These are phyloP conservation scores for Helicoverpa assulta DNA, from an alignment of 2,888 invertebrate species.

Conservation along the genomic window DNA sequence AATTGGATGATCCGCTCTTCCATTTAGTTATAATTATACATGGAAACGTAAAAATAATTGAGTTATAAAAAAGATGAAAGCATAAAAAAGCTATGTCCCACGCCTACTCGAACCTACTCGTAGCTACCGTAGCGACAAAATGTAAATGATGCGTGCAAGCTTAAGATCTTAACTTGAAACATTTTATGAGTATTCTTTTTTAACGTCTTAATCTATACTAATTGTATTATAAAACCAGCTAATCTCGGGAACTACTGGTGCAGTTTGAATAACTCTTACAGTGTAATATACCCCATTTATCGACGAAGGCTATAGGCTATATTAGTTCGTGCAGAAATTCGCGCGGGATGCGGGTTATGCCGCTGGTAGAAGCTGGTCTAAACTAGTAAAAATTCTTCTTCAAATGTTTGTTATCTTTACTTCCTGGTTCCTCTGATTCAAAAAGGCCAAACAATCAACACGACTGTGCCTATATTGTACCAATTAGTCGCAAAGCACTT, in stretches of 20 bases:
- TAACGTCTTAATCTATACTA: too few relatives aligned
- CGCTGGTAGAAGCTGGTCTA: too few relatives aligned
- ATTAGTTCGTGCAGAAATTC: too few relatives aligned
- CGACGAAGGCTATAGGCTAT: too few relatives aligned
- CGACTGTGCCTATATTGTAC: slow-evolving; percentile 22
- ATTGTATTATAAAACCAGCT: too few relatives aligned
- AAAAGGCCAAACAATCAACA: slow-evolving; percentile 48
- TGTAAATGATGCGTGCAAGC: slow-evolving; percentile 53
- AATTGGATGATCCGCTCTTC: slow-evolving; percentile 36
- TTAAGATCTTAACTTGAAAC: slow-evolving; percentile 37
- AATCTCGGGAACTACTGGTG: too few relatives aligned
- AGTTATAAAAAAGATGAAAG: slow-evolving; percentile 54
- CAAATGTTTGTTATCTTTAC: too few relatives aligned
- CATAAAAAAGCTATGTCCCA: slow-evolving; percentile 22
- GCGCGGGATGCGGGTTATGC: too few relatives aligned
- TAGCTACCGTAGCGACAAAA: slow-evolving; percentile 26
- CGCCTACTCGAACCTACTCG: slow-evolving; percentile 1
- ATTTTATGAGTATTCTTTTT: not conserved
- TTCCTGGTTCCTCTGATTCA: too few relatives aligned
- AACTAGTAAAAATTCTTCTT: too few relatives aligned
- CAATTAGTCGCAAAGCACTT: slow-evolving; percentile 54
- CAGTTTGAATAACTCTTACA: too few relatives aligned
- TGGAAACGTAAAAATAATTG: slow-evolving; percentile 24
- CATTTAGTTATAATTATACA: slow-evolving; percentile 32
- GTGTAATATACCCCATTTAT: too few relatives aligned